Evolutionary conservation across 2,888 invertebrate genomes (phyloP), one percentile per base, ranked within the genome.

Genomic region (Nezara viridula): DNA sequence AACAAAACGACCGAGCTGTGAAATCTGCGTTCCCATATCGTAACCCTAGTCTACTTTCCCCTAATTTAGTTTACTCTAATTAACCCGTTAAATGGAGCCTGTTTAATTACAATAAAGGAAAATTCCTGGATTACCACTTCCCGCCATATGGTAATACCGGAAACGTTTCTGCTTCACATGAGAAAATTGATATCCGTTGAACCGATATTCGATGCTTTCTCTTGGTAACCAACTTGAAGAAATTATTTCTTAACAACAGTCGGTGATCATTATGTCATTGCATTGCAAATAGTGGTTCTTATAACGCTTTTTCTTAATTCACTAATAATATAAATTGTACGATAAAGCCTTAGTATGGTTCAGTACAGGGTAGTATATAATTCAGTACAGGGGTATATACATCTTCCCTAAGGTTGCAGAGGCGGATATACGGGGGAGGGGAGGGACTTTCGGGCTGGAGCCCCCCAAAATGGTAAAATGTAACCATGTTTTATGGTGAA

Each of bases 91-190:
- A 44, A 81, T 81, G 81, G 81, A 2, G 44, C 44, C n/a, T 44
- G 44, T 44, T 81, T 47, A 81, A 81, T 81, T 81, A 81, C 44
- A 81, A 81, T 44, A 81, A 32, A n/a, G 44, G n/a, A 81, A 81
- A 44, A 81, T n/a, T 24, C n/a, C n/a, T 44, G 44, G 44, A 81
- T 81, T 47, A 47, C 44, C 24, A n/a, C 81, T 81, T 81, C 81
- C 81, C 24, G 81, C n/a, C 14, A n/a, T 24, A 12, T 40, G n/a
- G 2, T 37, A 81, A 44, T 24, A 40, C 81, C 44, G 40, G 40
- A 44, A 9, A 44, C 24, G 40, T 24, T 77, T 81, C 44, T 81
- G 81, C 81, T 81, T 81, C 81, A 47, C 81, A 44, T 81, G 81
- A 40, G 81, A 81, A 81, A 81, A 81, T 81, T n/a, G 40, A 44